These are phyloP conservation scores for Argynnis bischoffii DNA, from an alignment of 2,888 invertebrate species.

Conservation along the genomic window DNA sequence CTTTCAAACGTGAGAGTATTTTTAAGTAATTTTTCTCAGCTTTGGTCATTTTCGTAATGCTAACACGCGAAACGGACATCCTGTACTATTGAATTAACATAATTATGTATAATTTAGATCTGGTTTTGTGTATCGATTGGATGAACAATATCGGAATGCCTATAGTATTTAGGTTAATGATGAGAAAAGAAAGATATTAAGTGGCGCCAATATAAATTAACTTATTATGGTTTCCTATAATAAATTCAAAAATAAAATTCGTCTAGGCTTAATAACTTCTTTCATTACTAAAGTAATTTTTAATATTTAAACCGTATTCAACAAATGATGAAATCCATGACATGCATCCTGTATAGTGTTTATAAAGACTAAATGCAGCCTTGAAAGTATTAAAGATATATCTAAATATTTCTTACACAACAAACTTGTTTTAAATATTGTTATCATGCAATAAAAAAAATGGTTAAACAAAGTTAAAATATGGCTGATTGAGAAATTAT, in stretches of 20 bases:
- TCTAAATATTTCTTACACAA: too few relatives aligned
- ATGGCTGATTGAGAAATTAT: slow-evolving; percentile 1
- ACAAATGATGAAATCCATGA: too few relatives aligned
- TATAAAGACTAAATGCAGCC: too few relatives aligned
- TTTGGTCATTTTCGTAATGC: slow-evolving; percentile 39
- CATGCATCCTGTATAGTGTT: too few relatives aligned
- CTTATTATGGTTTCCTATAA: slow-evolving; percentile 16
- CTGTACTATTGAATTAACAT: slow-evolving; percentile 66
- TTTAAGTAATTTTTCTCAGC: slow-evolving; percentile 37
- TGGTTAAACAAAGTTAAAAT: background rate
- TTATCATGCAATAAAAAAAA: background rate
- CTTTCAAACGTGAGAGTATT: slow-evolving; percentile 31
- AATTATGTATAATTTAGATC: slow-evolving; percentile 49
- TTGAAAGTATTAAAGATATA: too few relatives aligned
- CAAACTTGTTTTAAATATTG: background rate
- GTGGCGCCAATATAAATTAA: slow-evolving; percentile 27
- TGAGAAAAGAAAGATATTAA: slow-evolving; percentile 18
- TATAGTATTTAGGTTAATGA: slow-evolving; percentile 24
- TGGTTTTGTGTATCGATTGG: slow-evolving; percentile 37
- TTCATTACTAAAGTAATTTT: too few relatives aligned
- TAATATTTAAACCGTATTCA: too few relatives aligned
- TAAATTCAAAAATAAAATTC: slow-evolving; percentile 1
- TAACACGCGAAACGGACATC: slow-evolving; percentile 59
- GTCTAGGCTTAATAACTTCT: fast-evolving
- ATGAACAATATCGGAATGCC: slow-evolving; percentile 28